Conservation (phyloP, 2,797 vertebrate species). For the Capromys pilorides region DNA sequence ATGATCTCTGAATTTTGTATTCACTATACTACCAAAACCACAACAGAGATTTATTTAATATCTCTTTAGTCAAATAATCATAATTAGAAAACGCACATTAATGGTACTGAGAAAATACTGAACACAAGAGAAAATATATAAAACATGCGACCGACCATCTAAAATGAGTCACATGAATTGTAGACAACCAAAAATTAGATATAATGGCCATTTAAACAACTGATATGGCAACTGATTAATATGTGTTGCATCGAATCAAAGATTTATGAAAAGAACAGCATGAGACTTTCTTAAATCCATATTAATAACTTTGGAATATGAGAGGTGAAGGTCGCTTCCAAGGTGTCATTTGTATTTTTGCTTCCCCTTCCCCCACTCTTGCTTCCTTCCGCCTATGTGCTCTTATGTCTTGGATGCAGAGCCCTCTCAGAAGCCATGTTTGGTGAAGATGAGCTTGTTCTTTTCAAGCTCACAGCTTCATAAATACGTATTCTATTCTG, state of each 20-base stretch:
- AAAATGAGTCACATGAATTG: background rate
- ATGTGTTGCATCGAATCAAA: background rate
- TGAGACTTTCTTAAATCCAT: background rate
- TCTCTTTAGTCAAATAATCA: slow-evolving; percentile 59
- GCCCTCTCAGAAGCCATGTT: slow-evolving; percentile 15
- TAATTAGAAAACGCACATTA: slow-evolving; percentile 65
- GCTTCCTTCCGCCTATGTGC: background rate
- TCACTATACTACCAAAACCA: slow-evolving; percentile 13
- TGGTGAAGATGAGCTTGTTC: slow-evolving; percentile 52
- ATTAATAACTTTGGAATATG: background rate
- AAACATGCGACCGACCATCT: background rate
- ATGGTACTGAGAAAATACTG: background rate
- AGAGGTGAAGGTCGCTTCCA: background rate
- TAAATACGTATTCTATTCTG: slow-evolving; percentile 66
- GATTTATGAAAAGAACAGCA: background rate
- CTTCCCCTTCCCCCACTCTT: background rate
- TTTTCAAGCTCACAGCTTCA: slow-evolving; percentile 65
- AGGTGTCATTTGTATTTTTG: background rate
- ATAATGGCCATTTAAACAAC: slow-evolving; percentile 24
- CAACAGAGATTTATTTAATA: slow-evolving; percentile 52
- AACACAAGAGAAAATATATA: background rate
- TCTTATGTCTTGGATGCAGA: background rate
- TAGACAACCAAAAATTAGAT: slow-evolving; percentile 13
- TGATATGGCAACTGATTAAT: background rate
- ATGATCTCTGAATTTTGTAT: slow-evolving; percentile 20